Base-by-base conservation (phyloP, 37 sponge, comb jelly and placozoan genomes). In the Beroe forskalii region DNA sequence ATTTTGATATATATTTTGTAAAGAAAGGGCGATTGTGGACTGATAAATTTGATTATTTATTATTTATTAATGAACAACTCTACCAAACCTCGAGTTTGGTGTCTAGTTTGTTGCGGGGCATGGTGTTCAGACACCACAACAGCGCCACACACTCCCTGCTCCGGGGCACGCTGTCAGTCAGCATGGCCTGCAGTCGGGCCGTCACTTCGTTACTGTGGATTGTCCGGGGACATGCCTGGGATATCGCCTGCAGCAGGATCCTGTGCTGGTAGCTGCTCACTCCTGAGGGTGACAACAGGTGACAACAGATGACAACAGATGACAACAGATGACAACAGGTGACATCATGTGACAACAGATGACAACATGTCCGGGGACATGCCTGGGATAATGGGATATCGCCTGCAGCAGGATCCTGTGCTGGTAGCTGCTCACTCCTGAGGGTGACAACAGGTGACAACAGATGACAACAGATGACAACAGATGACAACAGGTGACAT, bases 41-140 rank as follows among this genome's bases (percentile, higher is more conserved):
- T n/a, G n/a, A n/a, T n/a, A n/a, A n/a, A n/a, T n/a, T n/a, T n/a
- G n/a, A n/a, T n/a, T n/a, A n/a, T n/a, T n/a, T n/a, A n/a, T n/a
- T n/a, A n/a, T n/a, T n/a, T n/a, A n/a, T n/a, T n/a, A n/a, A n/a
- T n/a, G n/a, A n/a, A n/a, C n/a, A n/a, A n/a, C n/a, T n/a, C n/a
- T n/a, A 69, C 72, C 19, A 33, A 80, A 43, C 86, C 42, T 80
- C 23, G 30, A 80, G 55, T 80, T 80, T 80, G 3, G 44, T 80
- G 55, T 80, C 86, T 24, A 80, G 86, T 43, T 80, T 80, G 30
- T 17, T 44, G 28, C 86, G 40, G 24, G 86, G 86, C 35, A 44
- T 42, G 28, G 35, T 44, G 8, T 80, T 32, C 2, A 80, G 44
- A 24, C 44, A 44, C 86, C 86, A 80, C 14, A 80, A 48, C 30